Conservation (phyloP, 1,140 invertebrate genomes). For the Pemphigus obesinymphae region DNA sequence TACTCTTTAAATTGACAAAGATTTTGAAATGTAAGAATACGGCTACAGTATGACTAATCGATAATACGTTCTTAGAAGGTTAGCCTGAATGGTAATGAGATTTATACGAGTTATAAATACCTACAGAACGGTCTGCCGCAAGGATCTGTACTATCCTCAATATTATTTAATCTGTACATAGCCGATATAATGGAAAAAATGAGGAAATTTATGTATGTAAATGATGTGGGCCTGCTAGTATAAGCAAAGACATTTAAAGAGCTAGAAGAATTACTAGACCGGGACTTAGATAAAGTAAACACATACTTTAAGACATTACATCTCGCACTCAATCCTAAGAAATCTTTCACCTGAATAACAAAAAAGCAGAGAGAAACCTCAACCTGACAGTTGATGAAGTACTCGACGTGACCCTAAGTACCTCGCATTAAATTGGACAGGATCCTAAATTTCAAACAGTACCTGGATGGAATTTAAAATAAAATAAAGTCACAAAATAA, state of each 20-base stretch:
- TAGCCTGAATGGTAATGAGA: background rate
- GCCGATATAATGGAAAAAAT: background rate
- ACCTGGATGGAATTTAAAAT: background rate
- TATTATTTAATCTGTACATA: background rate
- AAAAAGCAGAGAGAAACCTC: background rate
- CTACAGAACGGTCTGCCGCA: background rate
- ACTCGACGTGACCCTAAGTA: background rate
- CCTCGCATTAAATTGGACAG: background rate
- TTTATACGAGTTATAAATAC: background rate
- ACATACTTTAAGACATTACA: constrained; percentile 9
- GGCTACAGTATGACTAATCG: constrained; percentile 11
- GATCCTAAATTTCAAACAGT: background rate
- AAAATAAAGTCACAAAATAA: background rate
- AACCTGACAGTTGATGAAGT: background rate
- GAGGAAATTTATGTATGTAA: background rate
- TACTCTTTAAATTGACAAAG: background rate
- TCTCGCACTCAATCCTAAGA: constrained; percentile 2
- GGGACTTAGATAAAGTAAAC: constrained; percentile 5
- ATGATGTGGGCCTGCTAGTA: background rate
- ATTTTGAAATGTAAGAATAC: constrained; percentile 1
- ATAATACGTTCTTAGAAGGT: constrained; percentile 5
- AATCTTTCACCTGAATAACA: background rate
- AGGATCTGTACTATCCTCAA: background rate
- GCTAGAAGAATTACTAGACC: background rate
- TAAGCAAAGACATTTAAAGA: background rate